Conservation (phyloP, 1,140 invertebrate species). For the Antheraea mylitta region DNA sequence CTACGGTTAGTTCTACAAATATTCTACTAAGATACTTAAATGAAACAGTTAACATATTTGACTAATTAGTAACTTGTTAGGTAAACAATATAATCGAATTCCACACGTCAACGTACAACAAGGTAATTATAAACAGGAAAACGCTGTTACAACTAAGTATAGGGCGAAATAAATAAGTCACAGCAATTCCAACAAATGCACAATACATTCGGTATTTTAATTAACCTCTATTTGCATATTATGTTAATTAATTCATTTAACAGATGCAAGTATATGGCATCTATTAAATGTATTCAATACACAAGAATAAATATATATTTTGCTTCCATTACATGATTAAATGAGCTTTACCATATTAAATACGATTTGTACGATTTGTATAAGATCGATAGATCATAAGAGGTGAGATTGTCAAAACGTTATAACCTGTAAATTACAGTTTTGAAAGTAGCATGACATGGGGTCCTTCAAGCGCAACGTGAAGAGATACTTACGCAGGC, state of each 20-base stretch:
- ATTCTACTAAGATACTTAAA: background rate
- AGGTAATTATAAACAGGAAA: background rate
- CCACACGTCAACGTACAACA: background rate
- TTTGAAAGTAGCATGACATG: too few species aligned
- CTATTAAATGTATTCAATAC: background rate
- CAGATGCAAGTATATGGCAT: background rate
- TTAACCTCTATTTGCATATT: background rate
- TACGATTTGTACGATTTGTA: too few species aligned
- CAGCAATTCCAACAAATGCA: background rate
- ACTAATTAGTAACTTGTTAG: conserved; percentile 1
- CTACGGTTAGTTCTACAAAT: background rate
- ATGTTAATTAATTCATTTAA: background rate
- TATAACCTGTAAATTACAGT: too few species aligned
- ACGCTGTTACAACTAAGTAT: background rate
- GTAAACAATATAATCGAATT: background rate
- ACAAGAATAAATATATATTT: too few species aligned
- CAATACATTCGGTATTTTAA: conserved; percentile 1
- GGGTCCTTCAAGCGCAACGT: too few species aligned
- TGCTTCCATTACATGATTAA: too few species aligned
- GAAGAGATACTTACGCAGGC: too few species aligned
- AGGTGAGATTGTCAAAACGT: too few species aligned
- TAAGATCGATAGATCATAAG: too few species aligned
- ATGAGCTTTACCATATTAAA: too few species aligned
- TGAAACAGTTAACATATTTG: background rate
- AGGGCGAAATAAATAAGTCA: background rate